phyloP scores from a whole-genome alignment of 2,797 vertebrate species.

The Urocyon cinereoargenteus region DNA sequence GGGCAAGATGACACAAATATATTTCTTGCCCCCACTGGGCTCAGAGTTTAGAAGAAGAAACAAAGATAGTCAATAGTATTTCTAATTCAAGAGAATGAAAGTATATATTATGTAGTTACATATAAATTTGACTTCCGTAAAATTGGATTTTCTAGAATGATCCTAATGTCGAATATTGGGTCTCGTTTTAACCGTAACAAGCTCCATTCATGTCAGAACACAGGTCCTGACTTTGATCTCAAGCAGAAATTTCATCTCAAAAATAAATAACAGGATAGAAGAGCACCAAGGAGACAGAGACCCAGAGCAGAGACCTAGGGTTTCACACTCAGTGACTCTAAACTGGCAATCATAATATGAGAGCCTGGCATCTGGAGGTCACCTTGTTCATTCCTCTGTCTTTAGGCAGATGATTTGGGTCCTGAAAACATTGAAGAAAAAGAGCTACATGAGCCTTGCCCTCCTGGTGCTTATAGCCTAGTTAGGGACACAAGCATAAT shows the following conservation, averaged over 20 bases:
- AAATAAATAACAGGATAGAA: slow-evolving; percentile 4
- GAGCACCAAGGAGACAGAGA: not conserved
- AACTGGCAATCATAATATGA: not conserved
- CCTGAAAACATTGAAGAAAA: slow-evolving; percentile 3
- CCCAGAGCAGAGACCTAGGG: not conserved
- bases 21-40: not conserved
- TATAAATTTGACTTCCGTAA: not conserved
- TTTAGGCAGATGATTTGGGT: not conserved
- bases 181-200: not conserved
- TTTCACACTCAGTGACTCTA: not conserved
- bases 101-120: not conserved
- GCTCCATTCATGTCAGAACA: not conserved
- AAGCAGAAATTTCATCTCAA: slow-evolving; percentile 30
- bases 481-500: not conserved
- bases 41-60: slow-evolving; percentile 42
- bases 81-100: slow-evolving; percentile 25
- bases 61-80: not conserved
- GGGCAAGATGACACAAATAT: not conserved
- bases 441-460: not conserved
- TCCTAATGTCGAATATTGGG: not conserved
- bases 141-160: slow-evolving; percentile 49
- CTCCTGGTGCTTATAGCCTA: not conserved
- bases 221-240: slow-evolving; percentile 40
- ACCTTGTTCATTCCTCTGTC: not conserved
- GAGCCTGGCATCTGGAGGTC: not conserved